These are phyloP conservation scores for Pantelozetes paolii DNA, from an alignment of 2,888 invertebrate species.

Conservation along the genomic window DNA sequence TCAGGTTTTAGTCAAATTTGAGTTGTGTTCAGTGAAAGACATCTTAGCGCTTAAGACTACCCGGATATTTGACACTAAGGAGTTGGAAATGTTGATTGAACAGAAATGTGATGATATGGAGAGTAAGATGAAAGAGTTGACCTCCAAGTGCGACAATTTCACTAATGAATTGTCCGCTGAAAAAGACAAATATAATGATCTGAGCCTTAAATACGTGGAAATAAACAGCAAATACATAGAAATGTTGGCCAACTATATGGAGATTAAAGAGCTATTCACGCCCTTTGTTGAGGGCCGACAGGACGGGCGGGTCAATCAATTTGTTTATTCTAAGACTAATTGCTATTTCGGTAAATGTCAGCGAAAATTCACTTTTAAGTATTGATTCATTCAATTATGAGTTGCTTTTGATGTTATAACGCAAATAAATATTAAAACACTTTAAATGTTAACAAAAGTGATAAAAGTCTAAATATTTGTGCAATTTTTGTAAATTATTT, in stretches of 20 bases:
- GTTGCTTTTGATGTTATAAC: too few relatives aligned
- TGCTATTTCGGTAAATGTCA: neutral
- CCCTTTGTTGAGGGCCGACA: neutral
- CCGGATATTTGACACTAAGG: neutral
- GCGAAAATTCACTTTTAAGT: neutral
- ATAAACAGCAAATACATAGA: neutral
- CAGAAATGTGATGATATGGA: neutral
- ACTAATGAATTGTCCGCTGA: neutral
- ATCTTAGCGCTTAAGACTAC: neutral
- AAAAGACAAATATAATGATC: neutral
- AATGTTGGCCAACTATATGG: neutral
- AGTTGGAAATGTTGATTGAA: neutral
- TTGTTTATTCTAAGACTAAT: neutral
- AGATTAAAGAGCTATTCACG: neutral
- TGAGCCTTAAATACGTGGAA: neutral
- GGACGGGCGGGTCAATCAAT: constrained; percentile 1
- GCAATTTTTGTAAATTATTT: too few relatives aligned
- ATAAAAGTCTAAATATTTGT: too few relatives aligned
- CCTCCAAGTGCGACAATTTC: neutral
- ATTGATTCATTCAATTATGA: neutral
- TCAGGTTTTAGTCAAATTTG: neutral
- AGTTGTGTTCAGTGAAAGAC: neutral
- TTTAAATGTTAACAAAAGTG: too few relatives aligned
- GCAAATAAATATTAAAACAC: too few relatives aligned
- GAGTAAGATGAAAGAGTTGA: neutral